Evolutionary conservation across 2,113 vertebrate genomes (phyloP), one percentile per base, ranked within the genome.

Genomic region (Zosterops japonicus): DNA sequence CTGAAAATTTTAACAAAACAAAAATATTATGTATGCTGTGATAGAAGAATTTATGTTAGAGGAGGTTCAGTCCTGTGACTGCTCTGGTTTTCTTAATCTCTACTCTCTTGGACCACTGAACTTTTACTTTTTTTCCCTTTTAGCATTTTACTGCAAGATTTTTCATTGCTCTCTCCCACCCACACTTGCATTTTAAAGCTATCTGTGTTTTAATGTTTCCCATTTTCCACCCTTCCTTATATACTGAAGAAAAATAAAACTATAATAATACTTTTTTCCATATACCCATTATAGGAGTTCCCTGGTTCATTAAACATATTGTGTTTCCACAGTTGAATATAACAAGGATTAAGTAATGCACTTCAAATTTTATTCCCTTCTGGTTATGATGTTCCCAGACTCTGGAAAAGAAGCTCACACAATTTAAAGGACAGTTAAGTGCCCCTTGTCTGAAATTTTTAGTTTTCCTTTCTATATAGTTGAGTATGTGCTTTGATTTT

Each of bases 21-120:
- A 74, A 91, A 31, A 0, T 8, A 53, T 10, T 9, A 61, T 41
- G 11, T n/a, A 46, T 0, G 0, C 28, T 72, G 8, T 53, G 12
- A 74, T 35, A 35, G 11, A 67, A 84, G 41, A 49, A 8, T 70
- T 74, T 67, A 5, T 59, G 28, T 29, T 35, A n/a, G 14, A 83
- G 6, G 8, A 81, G 21, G 8, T 78, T 15, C 15, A 91, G 36
- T 31, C 8, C 23, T 49, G 7, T 76, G 31, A 35, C 19, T 63
- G 4, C 12, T 60, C 27, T 65, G 12, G 3, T 60, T 88, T 90
- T 88, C n/a, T 18, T 86, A 36, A 31, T 64, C 9, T 79, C 56
- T 52, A 20, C 4, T 75, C 12, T 72, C 19, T 69, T 31, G 14
- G 12, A 52, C 27, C 33, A 35, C 21, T 44, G 22, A 12, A 18